Evolutionary conservation across 2,888 invertebrate genomes (phyloP), one percentile per base, ranked within the genome.

Genomic region (Micoletzkya japonica): DNA sequence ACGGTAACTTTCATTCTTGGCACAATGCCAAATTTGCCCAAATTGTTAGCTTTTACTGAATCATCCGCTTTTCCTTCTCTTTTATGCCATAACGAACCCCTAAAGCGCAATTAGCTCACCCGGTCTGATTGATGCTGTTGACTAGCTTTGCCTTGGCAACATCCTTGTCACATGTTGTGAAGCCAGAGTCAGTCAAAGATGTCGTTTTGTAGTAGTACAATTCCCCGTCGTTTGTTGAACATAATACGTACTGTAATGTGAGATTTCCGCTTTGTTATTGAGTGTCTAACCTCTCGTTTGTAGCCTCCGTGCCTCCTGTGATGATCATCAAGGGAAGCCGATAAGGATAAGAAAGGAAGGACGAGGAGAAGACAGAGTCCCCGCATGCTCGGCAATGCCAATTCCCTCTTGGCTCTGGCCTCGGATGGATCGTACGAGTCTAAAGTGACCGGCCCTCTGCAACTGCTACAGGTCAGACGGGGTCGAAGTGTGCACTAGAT

Each of bases 71-170:
- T n/a, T n/a, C n/a, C n/a, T n/a, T n/a, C n/a, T n/a, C n/a, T n/a
- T n/a, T n/a, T n/a, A n/a, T n/a, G n/a, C n/a, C n/a, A n/a, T n/a
- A n/a, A n/a, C n/a, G n/a, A n/a, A n/a, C n/a, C n/a, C n/a, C n/a
- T n/a, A n/a, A n/a, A n/a, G n/a, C n/a, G n/a, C n/a, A n/a, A n/a
- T n/a, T n/a, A 37, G 56, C 78, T 70, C 64, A 77, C 80, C 80
- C 80, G 2, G 80, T 80, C 56, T 74, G 59, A 60, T 80, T 80
- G 67, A 80, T 76, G 63, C 73, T 70, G 59, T 80, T 75, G n/a
- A 70, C 59, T 32, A 75, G 73, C 44, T 75, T 72, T 30, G 77
- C 78, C 32, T 69, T 76, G 24, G 77, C 80, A n/a, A 78, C 71
- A 49, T 74, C 72, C 60, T 75, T 76, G 37, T 71, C 73, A 54